Evolutionary conservation across 1,140 invertebrate genomes (phyloP), one percentile per base, ranked within the genome.

Genomic region (Pseudachorutes palmiensis): DNA sequence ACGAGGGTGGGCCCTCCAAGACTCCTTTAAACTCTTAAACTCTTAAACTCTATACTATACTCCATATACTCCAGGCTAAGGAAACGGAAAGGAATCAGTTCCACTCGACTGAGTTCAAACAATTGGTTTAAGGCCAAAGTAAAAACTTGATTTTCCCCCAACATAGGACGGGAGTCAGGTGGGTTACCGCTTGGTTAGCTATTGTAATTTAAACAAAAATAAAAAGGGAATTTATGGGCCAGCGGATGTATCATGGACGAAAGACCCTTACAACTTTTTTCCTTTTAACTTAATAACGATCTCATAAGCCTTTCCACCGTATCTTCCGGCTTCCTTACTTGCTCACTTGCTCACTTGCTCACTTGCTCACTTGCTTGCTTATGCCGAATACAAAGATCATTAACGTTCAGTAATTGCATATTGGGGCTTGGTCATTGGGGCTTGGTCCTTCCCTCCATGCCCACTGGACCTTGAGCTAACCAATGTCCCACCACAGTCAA

Each of bases 11-110:
- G n/a, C n/a, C n/a, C n/a, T n/a, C n/a, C n/a, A n/a, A n/a, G n/a
- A n/a, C n/a, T n/a, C n/a, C n/a, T n/a, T n/a, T n/a, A n/a, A n/a
- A n/a, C n/a, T n/a, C n/a, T n/a, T n/a, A n/a, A n/a, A n/a, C n/a
- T n/a, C n/a, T n/a, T n/a, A n/a, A n/a, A n/a, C n/a, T n/a, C n/a
- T n/a, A n/a, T n/a, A n/a, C n/a, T n/a, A n/a, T n/a, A n/a, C n/a
- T n/a, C n/a, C n/a, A n/a, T n/a, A n/a, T n/a, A n/a, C n/a, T n/a
- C n/a, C n/a, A n/a, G n/a, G n/a, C n/a, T 74, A 68, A 74, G 72
- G 72, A 74, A 74, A 74, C 72, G 72, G 72, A 74, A 72, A 74
- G 67, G 70, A 74, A 74, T 74, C 72, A 71, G 72, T 74, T 67
- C 66, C 68, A 71, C 70, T 74, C 67, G 59, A 74, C 67, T 69